These are phyloP conservation scores for Aphis craccivora DNA, from an alignment of 1,140 invertebrate species.

Conservation along the genomic window DNA sequence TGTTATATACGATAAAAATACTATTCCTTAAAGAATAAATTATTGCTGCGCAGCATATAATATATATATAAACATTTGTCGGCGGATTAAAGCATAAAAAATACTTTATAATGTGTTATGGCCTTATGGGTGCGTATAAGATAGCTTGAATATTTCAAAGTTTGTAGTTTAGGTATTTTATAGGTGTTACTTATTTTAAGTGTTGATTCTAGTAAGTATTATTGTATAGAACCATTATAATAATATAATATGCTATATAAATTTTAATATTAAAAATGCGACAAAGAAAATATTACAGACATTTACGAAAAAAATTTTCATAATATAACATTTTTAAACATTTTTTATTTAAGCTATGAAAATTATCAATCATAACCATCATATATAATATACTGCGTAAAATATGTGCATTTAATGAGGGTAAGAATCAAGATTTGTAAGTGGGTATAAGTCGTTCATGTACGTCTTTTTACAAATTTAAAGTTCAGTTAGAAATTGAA, in stretches of 20 bases:
- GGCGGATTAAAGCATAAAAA: slow-evolving; percentile 27
- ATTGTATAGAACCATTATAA: neutral
- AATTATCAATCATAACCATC: no score
- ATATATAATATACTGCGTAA: no score
- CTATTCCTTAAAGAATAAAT: slow-evolving; percentile 23
- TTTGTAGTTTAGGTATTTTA: slow-evolving; percentile 2
- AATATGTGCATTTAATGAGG: no score
- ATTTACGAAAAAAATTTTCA: neutral
- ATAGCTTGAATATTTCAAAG: slow-evolving; percentile 30
- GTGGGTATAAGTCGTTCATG: no score
- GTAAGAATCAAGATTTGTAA: no score
- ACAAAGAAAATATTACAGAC: neutral
- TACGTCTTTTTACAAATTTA: neutral
- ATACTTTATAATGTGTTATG: slow-evolving; percentile 1
- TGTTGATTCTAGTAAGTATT: neutral
- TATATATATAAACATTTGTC: slow-evolving; percentile 10
- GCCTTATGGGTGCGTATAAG: neutral
- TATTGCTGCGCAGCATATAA: neutral
- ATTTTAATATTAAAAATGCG: neutral
- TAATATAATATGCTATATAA: neutral
- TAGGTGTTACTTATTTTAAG: neutral
- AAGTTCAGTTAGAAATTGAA: neutral
- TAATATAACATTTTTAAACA: neutral
- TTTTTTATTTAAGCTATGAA: no score
- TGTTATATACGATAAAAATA: neutral